Evolutionary conservation across 2,797 vertebrate species (phyloP), one percentile per base, ranked within the genome.

Genomic region (Paedocypris micromegethes): DNA sequence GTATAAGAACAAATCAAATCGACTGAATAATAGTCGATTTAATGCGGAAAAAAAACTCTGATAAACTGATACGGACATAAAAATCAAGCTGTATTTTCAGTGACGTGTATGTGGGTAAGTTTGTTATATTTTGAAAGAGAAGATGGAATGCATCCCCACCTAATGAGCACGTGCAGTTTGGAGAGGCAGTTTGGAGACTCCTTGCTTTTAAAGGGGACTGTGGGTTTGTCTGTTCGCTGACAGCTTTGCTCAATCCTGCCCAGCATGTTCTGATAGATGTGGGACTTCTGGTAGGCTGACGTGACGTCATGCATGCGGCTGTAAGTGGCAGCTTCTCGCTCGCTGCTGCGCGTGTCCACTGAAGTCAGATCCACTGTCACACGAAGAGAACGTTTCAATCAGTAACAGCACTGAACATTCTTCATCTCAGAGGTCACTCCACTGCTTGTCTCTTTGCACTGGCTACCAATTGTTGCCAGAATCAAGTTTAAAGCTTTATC

Each of bases 311-410:
- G 92, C 86, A 96, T 94, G 64, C 95, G 91, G 23, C 55, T 89
- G 76, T 91, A 94, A 2, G 95, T 98, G 82, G 91, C 85, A 0
- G 93, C 83, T 83, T 98, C 94, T 9, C 92, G 88, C 75, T 93
- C 92, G 44, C 89, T 94, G 85, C 75, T 93, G 82, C 84, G 91
- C 0, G 93, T 96, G 83, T 98, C 96, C 88, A 98, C 94, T 0
- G 96, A 98, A 5, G 94, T 93, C 79, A 96, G 87, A 82, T 98
- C 96, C 79, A 97, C 95, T 98, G 82, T 70, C 81, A 78, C 68
- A 66, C 52, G 74, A 45, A 64, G 52, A 4, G 2, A 40, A 43
- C 23, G 23, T 23, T 23, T 4, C 1, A 5, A 5, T 67, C 5
- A 9, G 9, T 56, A 51, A 67, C 46, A 53, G 5, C 38, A 42